Conservation (phyloP, 2,797 vertebrate genomes). For the Toxotes lorentzi region DNA sequence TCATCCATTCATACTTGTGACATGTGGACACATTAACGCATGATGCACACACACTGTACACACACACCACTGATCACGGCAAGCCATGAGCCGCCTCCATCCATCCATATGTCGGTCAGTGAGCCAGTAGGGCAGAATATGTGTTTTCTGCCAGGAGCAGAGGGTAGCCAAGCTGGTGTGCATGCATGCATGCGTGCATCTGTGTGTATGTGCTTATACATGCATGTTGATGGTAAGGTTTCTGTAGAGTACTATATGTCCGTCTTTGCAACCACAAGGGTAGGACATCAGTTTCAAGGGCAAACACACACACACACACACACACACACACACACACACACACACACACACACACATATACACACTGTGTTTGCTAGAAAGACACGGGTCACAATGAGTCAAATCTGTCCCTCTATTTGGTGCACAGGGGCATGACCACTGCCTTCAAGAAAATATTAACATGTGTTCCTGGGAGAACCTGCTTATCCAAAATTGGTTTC, state of each 20-base stretch:
- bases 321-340: conserved; percentile 26
- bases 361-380: background rate
- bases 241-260: conserved; percentile 23
- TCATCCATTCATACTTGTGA: conserved; percentile 70
- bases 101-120: conserved; percentile 78
- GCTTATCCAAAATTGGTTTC: conserved; percentile 64
- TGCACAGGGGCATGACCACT: conserved; percentile 16
- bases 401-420: background rate
- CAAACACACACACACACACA: conserved; percentile 23
- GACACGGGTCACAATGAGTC: background rate
- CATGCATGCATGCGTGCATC: conserved; percentile 27
- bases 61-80: conserved; percentile 51
- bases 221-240: conserved; percentile 32
- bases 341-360: background rate
- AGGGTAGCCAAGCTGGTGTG: conserved; percentile 63
- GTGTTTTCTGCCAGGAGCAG: conserved; percentile 63
- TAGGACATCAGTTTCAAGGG: conserved; percentile 51
- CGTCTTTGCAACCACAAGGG: conserved; percentile 6
- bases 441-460: conserved; percentile 45
- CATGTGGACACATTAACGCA: conserved; percentile 68
- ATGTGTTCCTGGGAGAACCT: conserved; percentile 45
- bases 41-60: conserved; percentile 56
- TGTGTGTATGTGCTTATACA: conserved; percentile 25
- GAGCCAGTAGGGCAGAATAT: conserved; percentile 65
- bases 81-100: conserved; percentile 54